A percentile compares a stretch with the other conserved stretches of the same genome.
Evolutionary conservation across 35 echinoderm and acorn worm genomes (phyloP).

Genomic region (Amphiura filiformis): DNA sequence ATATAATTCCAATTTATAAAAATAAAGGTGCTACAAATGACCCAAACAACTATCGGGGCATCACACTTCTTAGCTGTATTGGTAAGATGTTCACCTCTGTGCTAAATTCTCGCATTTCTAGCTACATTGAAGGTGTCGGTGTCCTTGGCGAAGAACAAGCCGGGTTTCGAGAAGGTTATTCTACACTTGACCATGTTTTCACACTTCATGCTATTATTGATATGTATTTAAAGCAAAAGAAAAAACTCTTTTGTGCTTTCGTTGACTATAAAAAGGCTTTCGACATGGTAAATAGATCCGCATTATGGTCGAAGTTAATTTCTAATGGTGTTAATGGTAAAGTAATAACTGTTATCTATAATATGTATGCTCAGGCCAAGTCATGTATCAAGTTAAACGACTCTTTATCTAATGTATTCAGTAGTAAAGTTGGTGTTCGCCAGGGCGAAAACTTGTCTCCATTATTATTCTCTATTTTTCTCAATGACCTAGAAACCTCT

Average conservation of each 20-base stretch:
- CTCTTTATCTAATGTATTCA: too few relatives aligned
- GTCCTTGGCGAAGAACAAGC: background rate
- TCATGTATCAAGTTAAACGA: background rate
- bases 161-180: background rate
- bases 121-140: background rate
- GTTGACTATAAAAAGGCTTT: background rate
- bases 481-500: too few relatives aligned
- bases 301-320: background rate
- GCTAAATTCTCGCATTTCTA: background rate
- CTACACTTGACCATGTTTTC: background rate
- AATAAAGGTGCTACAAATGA: background rate
- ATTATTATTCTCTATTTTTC: too few relatives aligned
- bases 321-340: background rate
- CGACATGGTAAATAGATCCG: background rate
- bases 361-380: background rate
- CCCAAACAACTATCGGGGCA: slow-evolving; percentile 7
- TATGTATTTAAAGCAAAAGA: too few relatives aligned
- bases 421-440: too few relatives aligned
- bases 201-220: background rate
- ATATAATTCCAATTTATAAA: background rate
- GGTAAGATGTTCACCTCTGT: background rate
- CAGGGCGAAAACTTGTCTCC: too few relatives aligned
- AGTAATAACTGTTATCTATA: background rate
- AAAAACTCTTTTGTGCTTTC: too few relatives aligned
- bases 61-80: background rate